Base-by-base conservation (phyloP, 1,140 invertebrate species). In the Pararge aegeria region DNA sequence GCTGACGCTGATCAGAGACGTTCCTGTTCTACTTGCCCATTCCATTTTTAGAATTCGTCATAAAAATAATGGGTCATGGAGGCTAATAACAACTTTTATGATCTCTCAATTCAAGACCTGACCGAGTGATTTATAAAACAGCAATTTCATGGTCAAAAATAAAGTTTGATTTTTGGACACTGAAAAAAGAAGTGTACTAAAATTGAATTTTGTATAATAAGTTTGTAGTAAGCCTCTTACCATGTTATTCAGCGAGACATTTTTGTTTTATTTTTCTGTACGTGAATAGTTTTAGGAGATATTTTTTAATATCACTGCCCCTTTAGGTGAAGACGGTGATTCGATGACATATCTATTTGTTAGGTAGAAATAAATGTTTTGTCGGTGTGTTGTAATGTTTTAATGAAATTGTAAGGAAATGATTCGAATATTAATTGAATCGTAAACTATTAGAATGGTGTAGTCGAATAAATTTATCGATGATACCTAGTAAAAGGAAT, bases 291-390 rank as follows among this genome's bases (percentile, higher is more conserved):
- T 68, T 74, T 66, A 70, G 70, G 55, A 37, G n/a, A 54, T 54
- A 42, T 60, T 73, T 66, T 67, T 68, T 66, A 70, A 68, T 56
- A 73, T 79, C 78, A 81, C 76, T 78, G 83, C 82, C 84, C 79
- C 72, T 79, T 71, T 72, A 76, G 76, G 74, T 70, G 57, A 82
- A 76, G 69, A 76, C 75, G 73, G 83, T 87, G 82, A 87, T 84
- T 80, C 71, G 68, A 84, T 85, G 70, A 89, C 86, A 89, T 89
- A 89, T 89, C 85, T 87, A 80, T 79, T 34, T 73, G 73, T 80
- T 87, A 89, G 82, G 77, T 87, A 89, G 82, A 83, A 73, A 78
- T 77, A 78, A 83, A 78, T 74, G 76, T 83, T 77, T 75, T 70
- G 77, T 78, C 72, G 66, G 70, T 84, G 81, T 88, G 80, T 73